Conservation (phyloP, 2,113 vertebrate species). For the Tinamus guttatus region DNA sequence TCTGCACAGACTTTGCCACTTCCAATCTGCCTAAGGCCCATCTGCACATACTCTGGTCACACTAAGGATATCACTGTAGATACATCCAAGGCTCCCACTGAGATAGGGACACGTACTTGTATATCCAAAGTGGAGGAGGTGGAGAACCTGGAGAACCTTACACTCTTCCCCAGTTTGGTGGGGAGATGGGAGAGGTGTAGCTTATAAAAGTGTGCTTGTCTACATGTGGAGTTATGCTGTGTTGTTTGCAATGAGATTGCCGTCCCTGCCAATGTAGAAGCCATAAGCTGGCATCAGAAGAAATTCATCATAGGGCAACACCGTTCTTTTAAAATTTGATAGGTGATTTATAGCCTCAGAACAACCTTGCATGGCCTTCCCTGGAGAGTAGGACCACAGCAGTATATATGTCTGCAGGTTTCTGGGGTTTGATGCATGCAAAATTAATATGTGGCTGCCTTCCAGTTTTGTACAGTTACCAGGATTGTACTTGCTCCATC, state of each 20-base stretch:
- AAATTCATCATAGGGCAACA: neutral
- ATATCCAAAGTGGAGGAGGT: neutral
- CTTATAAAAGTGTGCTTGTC: neutral
- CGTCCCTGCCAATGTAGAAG: too few relatives aligned
- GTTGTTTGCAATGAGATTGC: neutral
- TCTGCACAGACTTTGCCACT: neutral
- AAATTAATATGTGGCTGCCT: neutral
- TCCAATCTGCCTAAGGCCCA: rapidly evolving
- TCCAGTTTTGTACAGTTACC: neutral
- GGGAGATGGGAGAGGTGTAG: neutral
- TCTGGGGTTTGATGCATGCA: neutral
- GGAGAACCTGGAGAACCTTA: neutral
- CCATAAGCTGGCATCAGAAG: neutral
- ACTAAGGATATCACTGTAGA: neutral
- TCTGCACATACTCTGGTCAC: neutral
- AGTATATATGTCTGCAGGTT: neutral
- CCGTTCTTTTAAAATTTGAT: neutral
- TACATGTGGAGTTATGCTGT: rapidly evolving
- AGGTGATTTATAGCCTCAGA: neutral
- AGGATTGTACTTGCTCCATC: neutral
- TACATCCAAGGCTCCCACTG: neutral
- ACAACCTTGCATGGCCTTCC: neutral
- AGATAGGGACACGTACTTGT: neutral
- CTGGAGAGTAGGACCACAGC: neutral
- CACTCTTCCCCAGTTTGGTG: neutral